Base-by-base conservation (phyloP, 2,797 vertebrate species). In the Oryzias dopingdopingensis region DNA sequence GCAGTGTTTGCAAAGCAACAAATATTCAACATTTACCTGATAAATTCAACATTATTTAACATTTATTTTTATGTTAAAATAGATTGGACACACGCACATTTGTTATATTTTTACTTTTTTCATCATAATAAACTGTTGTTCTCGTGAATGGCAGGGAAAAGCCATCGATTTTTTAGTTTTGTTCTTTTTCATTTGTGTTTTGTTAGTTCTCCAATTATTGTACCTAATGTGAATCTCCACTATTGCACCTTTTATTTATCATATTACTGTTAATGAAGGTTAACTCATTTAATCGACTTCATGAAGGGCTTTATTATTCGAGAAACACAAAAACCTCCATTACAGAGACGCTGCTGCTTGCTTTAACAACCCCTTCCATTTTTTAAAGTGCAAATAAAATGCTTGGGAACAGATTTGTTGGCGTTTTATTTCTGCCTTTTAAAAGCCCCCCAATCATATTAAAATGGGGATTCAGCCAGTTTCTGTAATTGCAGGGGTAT, bases 301-400 rank as follows among this genome's bases (percentile, higher is more conserved):
- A 67, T 42, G 74, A 81, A 13, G 20, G 13, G 32, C 10, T 37
- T 59, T 55, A 52, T 60, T 74, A 51, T 71, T 58, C 56, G 53
- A 64, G 59, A 52, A 22, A 13, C 49, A 66, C 61, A 62, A 43
- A 59, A 49, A 29, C 47, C 52, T 67, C 14, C 22, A 49, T 5
- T 7, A 17, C 49, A 50, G 37, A 65, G 42, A 59, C 40, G 52
- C 60, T 46, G 59, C 47, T 6, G 5, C 15, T 7, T 13, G 23
- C 63, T 73, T 68, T 52, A 59, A 74, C 74, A 37, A 74, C 62
- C 48, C 32, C 63, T 72, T 83, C 76, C 67, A 72, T 81, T 86
- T 82, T 80, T 76, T 17, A 59, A 83, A 83, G 77, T 81, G 74
- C 79, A 84, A 79, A 77, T 82, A 77, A 86, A 83, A 60, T 53